Percentiles rank a stretch among this genome's conserved stretches.
Conservation (phyloP, 2,888 invertebrate species). For the Stenotaenia linearis region DNA sequence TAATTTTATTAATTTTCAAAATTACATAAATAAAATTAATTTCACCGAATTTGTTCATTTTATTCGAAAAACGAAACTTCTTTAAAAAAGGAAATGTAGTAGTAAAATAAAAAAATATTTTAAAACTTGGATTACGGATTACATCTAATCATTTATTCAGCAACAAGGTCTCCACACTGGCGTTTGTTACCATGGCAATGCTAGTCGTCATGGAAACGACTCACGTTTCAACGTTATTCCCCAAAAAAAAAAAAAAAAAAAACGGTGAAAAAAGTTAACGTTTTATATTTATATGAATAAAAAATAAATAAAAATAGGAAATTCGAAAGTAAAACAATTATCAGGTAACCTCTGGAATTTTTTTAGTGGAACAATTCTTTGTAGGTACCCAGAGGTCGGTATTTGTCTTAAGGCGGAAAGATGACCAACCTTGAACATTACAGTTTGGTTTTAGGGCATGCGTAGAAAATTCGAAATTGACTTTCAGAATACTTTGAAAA, state of each 20-base stretch:
- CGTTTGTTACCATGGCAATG: constrained; percentile 14
- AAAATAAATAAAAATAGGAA: not conserved
- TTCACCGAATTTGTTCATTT: too few relatives aligned
- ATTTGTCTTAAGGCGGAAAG: not conserved
- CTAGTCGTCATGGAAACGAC: constrained; percentile 24
- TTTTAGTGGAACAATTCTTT: not conserved
- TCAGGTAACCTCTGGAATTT: not conserved
- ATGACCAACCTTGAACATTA: not conserved
- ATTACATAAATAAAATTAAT: too few relatives aligned
- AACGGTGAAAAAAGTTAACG: not conserved
- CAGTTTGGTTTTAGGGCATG: not conserved
- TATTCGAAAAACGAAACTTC: not conserved
- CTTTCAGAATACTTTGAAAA: not conserved
- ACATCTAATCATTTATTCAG: constrained; percentile 15
- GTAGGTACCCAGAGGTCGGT: not conserved
- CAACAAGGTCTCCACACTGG: constrained; percentile 23
- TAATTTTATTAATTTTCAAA: too few relatives aligned
- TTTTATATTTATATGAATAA: not conserved
- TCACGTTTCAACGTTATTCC: not conserved
- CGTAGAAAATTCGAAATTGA: not conserved
- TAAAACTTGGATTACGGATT: constrained; percentile 1
- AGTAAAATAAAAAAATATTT: not conserved
- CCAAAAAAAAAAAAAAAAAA: not conserved
- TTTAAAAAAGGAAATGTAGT: not conserved
- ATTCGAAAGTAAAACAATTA: not conserved